phyloP scores from a whole-genome alignment of 2,113 vertebrate species.

The Ptyas mucosa region DNA sequence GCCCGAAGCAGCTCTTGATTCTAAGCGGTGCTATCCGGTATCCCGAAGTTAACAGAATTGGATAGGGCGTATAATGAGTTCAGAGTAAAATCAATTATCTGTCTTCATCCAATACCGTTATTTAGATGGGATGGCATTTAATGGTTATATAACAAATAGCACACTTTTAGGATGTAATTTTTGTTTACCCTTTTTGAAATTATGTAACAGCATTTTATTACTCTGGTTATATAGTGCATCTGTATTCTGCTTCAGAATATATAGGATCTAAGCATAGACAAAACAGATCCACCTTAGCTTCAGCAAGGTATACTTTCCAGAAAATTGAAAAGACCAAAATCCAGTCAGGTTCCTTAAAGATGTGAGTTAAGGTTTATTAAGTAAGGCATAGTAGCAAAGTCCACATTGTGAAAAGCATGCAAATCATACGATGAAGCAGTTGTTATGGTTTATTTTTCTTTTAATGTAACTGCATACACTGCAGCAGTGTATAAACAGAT shows the following conservation, averaged over 20 bases:
- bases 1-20: background rate
- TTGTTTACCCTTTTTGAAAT: background rate
- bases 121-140: background rate
- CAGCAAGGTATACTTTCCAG: background rate
- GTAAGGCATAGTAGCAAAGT: background rate
- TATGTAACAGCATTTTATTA: background rate
- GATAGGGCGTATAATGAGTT: background rate
- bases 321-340: background rate
- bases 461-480: background rate
- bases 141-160: background rate
- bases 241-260: background rate
- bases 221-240: background rate
- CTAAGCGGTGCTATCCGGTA: background rate
- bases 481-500: background rate
- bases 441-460: background rate
- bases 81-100: background rate
- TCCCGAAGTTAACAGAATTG: background rate
- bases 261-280: background rate
- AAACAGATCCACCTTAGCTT: background rate
- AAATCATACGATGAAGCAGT: background rate
- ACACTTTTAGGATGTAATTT: background rate
- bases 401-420: background rate
- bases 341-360: background rate
- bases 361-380: background rate
- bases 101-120: background rate